Evolutionary conservation across 2,888 invertebrate genomes (phyloP).

Genomic region (Nudaria mundana): DNA sequence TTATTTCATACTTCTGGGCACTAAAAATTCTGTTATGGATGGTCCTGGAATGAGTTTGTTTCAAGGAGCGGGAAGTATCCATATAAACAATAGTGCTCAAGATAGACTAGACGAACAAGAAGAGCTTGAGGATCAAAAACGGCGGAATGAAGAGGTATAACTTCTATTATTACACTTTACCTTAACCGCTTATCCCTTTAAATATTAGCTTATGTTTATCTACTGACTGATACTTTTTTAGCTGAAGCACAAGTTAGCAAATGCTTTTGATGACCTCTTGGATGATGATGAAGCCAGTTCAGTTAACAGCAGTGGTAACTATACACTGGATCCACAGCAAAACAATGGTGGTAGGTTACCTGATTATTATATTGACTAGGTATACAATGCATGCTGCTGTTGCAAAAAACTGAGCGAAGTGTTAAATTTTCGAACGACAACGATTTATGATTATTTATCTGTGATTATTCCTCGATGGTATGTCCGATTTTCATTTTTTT

Average conservation of each 20-base stretch:
- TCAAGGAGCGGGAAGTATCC: conserved; percentile 84
- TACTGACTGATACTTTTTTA: conserved; percentile 46
- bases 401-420: too few species aligned
- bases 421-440: too few species aligned
- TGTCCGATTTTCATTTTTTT: too few species aligned
- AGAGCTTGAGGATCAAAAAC: conserved; percentile 84
- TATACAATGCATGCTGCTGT: too few species aligned
- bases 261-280: conserved; percentile 85
- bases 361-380: too few species aligned
- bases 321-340: conserved; percentile 58
- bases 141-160: conserved; percentile 84
- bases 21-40: conserved; percentile 61
- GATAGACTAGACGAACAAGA: conserved; percentile 85
- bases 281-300: conserved; percentile 85
- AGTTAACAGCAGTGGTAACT: conserved; percentile 80
- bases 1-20: conserved; percentile 1
- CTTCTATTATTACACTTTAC: not conserved
- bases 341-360: conserved; percentile 51
- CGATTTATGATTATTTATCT: too few species aligned
- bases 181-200: too few species aligned
- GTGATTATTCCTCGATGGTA: too few species aligned
- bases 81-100: conserved; percentile 83
- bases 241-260: conserved; percentile 83
- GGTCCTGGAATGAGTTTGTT: conserved; percentile 86
- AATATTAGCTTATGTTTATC: too few species aligned